Percentiles rank a stretch among this genome's conserved stretches.
These are phyloP conservation scores for Synodontis membranacea DNA, from an alignment of 2,113 vertebrate genomes.

Conservation along the genomic window DNA sequence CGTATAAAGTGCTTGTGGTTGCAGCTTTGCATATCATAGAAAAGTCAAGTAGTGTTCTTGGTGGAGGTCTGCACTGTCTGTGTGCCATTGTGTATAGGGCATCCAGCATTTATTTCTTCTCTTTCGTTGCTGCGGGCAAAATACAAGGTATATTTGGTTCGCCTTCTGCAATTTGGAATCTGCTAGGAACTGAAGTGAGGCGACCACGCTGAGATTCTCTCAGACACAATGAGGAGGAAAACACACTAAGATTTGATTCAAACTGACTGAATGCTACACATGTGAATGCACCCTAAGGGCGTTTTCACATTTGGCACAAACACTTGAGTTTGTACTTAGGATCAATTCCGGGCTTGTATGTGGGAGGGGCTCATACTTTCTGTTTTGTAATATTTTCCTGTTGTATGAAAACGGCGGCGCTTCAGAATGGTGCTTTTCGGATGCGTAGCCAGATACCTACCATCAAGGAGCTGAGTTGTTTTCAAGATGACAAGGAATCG, in stretches of 20 bases:
- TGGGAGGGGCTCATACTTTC: not conserved
- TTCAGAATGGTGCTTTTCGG: not conserved
- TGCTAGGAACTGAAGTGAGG: not conserved
- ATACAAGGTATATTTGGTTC: not conserved
- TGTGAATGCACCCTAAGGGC: not conserved
- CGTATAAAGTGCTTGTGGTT: too few relatives aligned
- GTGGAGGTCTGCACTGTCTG: too few relatives aligned
- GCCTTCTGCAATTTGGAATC: not conserved
- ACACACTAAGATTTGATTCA: not conserved
- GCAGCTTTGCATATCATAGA: too few relatives aligned
- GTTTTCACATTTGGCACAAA: not conserved
- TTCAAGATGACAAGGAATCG: not conserved
- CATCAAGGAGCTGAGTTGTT: not conserved
- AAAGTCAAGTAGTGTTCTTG: too few relatives aligned
- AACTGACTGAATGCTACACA: not conserved
- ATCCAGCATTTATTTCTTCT: not conserved
- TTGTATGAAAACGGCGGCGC: too few relatives aligned
- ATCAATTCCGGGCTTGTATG: not conserved
- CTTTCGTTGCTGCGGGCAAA: not conserved
- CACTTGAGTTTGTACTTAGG: not conserved
- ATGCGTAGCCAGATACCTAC: not conserved
- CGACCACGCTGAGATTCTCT: not conserved
- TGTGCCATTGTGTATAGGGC: not conserved
- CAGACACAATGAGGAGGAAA: not conserved
- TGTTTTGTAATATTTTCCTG: not conserved